Evolutionary conservation across 2,888 invertebrate genomes (phyloP), one percentile per base, ranked within the genome.

Genomic region (Terebella lapidaria): DNA sequence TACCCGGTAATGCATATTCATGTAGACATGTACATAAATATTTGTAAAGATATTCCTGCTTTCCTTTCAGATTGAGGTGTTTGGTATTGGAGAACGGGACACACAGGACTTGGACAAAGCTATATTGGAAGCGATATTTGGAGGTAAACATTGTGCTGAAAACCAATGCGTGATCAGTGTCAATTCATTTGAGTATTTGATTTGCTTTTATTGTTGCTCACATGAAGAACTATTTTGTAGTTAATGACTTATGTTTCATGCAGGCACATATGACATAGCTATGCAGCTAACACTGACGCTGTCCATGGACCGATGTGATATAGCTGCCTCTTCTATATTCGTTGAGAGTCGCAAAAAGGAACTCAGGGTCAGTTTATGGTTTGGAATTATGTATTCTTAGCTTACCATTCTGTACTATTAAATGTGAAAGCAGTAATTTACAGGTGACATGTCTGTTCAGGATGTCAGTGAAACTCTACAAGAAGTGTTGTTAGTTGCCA

Each of bases 41-140:
- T n/a, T n/a, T n/a, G n/a, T n/a, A n/a, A n/a, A n/a, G n/a, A n/a
- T n/a, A n/a, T n/a, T n/a, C n/a, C n/a, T n/a, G n/a, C n/a, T n/a
- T n/a, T n/a, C n/a, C n/a, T 55, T 22, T 3, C 56, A 60, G 60
- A 60, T 60, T 3, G 53, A 29, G 25, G 60, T 60, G 3, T 60
- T 60, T 35, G 60, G 60, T 3, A 18, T 51, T 2, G 35, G 18
- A 25, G 56, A 60, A 4, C 18, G 20, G 3, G 56, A 60, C 26
- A 22, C n/a, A 3, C 10, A 3, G 2, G 29, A 58, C 22, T 26
- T 60, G 56, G 56, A 57, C 45, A 49, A 49, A 22, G 56, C 60
- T 26, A 60, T 60, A 4, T 28, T 60, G 18, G 5, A 24, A 30
- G 60, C 60, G 4, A 51, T 27, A 4, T 60, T 60, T 57, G 56